Evolutionary conservation across 2,797 vertebrate species (phyloP).

Genomic region (Lagorchestes hirsutus): DNA sequence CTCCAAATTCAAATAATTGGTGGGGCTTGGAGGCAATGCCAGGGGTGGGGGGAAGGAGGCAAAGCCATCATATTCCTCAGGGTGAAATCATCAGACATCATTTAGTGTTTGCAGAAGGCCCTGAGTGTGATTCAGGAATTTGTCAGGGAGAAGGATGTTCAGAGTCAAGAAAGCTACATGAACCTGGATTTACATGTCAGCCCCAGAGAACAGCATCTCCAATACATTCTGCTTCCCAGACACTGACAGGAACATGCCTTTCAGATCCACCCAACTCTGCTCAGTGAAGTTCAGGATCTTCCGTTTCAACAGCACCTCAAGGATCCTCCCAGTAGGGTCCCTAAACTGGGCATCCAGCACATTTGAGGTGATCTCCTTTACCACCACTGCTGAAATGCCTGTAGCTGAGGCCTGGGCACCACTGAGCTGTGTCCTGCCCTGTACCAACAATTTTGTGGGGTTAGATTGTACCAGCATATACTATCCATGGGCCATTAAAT

Average conservation of each 20-base stretch:
- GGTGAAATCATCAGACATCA: constrained; percentile 88
- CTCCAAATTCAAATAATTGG: constrained; percentile 90
- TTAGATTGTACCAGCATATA: constrained; percentile 88
- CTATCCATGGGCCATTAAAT: constrained; percentile 95
- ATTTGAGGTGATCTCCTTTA: constrained; percentile 91
- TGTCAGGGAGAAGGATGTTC: constrained; percentile 90
- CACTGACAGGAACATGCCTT: constrained; percentile 91
- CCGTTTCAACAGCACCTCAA: constrained; percentile 93
- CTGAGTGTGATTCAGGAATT: constrained; percentile 85
- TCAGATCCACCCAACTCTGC: constrained; percentile 94
- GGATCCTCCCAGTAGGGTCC: neutral
- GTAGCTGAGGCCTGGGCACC: constrained; percentile 87
- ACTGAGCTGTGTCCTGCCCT: constrained; percentile 89
- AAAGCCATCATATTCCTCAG: constrained; percentile 84
- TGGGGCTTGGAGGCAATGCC: constrained; percentile 80
- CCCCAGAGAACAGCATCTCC: constrained; percentile 93
- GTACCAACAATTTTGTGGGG: constrained; percentile 85
- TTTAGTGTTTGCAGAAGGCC: constrained; percentile 94
- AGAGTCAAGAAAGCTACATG: constrained; percentile 86
- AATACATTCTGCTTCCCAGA: constrained; percentile 86
- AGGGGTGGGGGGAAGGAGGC: neutral
- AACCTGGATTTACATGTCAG: constrained; percentile 89
- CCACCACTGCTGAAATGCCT: constrained; percentile 88
- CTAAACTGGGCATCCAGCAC: constrained; percentile 90
- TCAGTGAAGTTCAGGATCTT: constrained; percentile 89